These are phyloP conservation scores for Alouatta palliata DNA, from an alignment of 2,113 vertebrate genomes.

Conservation along the genomic window DNA sequence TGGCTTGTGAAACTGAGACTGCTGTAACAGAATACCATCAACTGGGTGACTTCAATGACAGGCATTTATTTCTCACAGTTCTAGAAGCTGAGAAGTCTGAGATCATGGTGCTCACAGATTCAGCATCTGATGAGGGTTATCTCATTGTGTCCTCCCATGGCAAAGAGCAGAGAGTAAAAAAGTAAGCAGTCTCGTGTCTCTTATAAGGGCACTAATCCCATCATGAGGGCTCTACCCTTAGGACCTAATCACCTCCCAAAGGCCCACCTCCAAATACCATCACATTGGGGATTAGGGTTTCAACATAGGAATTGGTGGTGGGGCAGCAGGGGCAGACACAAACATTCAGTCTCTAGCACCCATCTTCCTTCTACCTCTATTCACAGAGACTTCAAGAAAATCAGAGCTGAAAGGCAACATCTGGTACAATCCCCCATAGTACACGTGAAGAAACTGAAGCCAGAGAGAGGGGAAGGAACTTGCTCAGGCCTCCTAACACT, in stretches of 20 bases:
- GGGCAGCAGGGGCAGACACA: too few relatives aligned
- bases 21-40: not conserved
- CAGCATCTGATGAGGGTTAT: not conserved
- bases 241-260: not conserved
- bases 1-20: too few relatives aligned
- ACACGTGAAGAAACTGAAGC: not conserved
- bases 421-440: not conserved
- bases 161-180: not conserved
- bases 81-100: not conserved
- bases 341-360: not conserved
- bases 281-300: not conserved
- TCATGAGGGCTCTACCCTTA: not conserved
- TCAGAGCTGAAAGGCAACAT: not conserved
- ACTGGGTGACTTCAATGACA: not conserved
- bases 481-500: not conserved
- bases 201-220: not conserved
- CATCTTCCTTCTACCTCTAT: not conserved
- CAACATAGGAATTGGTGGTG: not conserved
- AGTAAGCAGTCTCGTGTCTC: not conserved
- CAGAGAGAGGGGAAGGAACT: not conserved
- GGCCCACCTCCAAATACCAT: not conserved
- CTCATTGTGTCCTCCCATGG: not conserved
- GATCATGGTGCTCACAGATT: not conserved
- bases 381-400: conserved; percentile 4
- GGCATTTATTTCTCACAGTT: not conserved